These are phyloP conservation scores for Brachypteracias leptosomus DNA, from an alignment of 2,113 vertebrate species.

Conservation along the genomic window DNA sequence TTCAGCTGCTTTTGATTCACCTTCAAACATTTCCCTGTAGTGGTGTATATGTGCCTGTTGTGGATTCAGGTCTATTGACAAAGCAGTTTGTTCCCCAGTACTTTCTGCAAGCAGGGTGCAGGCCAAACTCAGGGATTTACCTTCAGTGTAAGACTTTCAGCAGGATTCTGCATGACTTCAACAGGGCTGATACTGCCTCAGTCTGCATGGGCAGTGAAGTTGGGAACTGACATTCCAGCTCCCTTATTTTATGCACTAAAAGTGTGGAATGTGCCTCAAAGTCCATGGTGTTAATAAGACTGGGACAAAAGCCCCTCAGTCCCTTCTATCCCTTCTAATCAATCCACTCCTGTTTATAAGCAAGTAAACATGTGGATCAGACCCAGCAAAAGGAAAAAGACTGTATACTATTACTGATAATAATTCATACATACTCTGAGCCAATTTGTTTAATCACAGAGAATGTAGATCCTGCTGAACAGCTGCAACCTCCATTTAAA, in stretches of 20 bases:
- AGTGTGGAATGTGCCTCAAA: not conserved
- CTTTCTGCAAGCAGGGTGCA: not conserved
- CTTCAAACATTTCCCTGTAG: not conserved
- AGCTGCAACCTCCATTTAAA: not conserved
- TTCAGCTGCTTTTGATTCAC: not conserved
- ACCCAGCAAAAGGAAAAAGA: not conserved
- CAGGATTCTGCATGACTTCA: not conserved
- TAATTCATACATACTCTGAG: not conserved
- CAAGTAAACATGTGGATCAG: not conserved
- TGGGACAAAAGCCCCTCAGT: not conserved
- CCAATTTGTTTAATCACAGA: not conserved
- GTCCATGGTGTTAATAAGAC: not conserved
- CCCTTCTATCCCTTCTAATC: not conserved
- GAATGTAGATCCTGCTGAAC: not conserved
- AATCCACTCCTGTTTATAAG: not conserved
- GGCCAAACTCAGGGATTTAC: not conserved
- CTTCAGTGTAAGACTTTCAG: not conserved
- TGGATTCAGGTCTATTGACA: not conserved
- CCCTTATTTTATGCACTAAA: not conserved
- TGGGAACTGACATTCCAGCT: not conserved
- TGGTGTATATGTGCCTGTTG: not conserved
- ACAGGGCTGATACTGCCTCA: not conserved
- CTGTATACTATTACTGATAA: not conserved
- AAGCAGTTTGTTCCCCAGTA: not conserved
- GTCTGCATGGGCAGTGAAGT: not conserved